Evolutionary conservation across 35 echinoderm and acorn worm genomes (phyloP), one percentile per base, ranked within the genome.

Genomic region (Apostichopus californicus): DNA sequence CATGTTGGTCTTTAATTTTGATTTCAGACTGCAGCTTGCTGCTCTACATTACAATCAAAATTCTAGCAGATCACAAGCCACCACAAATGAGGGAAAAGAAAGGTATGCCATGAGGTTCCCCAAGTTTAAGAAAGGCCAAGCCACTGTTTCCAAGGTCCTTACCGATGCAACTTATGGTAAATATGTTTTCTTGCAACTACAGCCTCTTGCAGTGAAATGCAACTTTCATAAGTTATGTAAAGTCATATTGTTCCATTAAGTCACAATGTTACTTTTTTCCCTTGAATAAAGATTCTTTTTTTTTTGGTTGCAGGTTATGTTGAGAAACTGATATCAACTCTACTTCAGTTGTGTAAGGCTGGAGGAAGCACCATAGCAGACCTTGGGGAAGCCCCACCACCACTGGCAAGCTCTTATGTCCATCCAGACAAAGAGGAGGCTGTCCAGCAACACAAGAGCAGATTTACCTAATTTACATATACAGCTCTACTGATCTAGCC

Each of bases 351-450:
- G 53, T 81, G 78, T 26, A 81, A 26, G 23, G 53, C 5, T 14
- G 77, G 77, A 78, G 77, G 25, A 15, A 20, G 20, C 25, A 10
- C 77, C n/a, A 22, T 7, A 13, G 53, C 2, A 12, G 53, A 81
- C 46, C 61, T 15, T 8, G 78, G 56, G 4, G 24, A 18, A n/a
- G 84, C 14, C 11, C 84, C 84, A n/a, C 84, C 84, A 87, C 56
- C 84, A 14, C 61, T 87, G 84, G 84, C 84, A 9, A 61, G 56
- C 21, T 5, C 15, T 5, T 60, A 59, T 25, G 5, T 61, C 56
- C 84, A 66, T 59, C 84, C 84, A 20, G 84, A 87, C 53, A 87
- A 87, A 87, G 84, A 59, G 18, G 84, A 87, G 24, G 84, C 84
- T 66, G 61, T 87, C 21, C 61, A 58, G 18, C 55, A 61, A 66